These are phyloP conservation scores for Timandra comae DNA, from an alignment of 2,888 invertebrate species.

Conservation along the genomic window DNA sequence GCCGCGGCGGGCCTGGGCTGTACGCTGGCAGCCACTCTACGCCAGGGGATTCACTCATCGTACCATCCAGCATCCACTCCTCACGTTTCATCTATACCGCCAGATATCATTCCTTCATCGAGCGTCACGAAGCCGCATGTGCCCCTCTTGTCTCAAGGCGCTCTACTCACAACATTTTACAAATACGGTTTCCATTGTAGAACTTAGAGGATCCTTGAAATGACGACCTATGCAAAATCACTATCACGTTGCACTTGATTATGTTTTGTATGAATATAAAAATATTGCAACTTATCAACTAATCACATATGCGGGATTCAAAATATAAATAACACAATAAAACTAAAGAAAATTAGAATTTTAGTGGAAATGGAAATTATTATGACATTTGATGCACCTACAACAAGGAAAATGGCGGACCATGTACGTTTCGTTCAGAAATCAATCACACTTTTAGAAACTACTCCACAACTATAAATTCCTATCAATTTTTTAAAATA, in stretches of 20 bases:
- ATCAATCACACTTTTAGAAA: neutral
- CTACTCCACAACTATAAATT: neutral
- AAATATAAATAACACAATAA: constrained; percentile 57
- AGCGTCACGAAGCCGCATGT: constrained; percentile 8
- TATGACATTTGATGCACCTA: constrained; percentile 77
- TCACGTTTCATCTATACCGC: constrained; percentile 20
- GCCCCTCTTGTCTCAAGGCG: constrained; percentile 42
- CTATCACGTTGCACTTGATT: constrained; percentile 32
- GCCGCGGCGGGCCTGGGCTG: constrained; percentile 71
- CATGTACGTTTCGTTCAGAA: constrained; percentile 26
- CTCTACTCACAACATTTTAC: constrained; percentile 60
- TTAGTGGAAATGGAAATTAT: constrained; percentile 67
- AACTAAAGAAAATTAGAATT: constrained; percentile 62
- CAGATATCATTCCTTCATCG: constrained; percentile 32
- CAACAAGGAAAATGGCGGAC: constrained; percentile 74
- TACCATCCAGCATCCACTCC: constrained; percentile 53
- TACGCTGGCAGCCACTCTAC: constrained; percentile 75
- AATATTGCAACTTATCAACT: constrained; percentile 37
- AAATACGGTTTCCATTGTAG: constrained; percentile 65
- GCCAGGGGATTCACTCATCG: constrained; percentile 72
- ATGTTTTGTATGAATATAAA: constrained; percentile 31
- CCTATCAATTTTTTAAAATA: neutral
- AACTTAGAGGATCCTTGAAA: constrained; percentile 70
- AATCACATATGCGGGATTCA: constrained; percentile 34
- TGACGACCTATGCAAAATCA: constrained; percentile 50